Evolutionary conservation across 1,140 invertebrate genomes (phyloP), one percentile per base, ranked within the genome.

Genomic region (Macrostomum lignano): DNA sequence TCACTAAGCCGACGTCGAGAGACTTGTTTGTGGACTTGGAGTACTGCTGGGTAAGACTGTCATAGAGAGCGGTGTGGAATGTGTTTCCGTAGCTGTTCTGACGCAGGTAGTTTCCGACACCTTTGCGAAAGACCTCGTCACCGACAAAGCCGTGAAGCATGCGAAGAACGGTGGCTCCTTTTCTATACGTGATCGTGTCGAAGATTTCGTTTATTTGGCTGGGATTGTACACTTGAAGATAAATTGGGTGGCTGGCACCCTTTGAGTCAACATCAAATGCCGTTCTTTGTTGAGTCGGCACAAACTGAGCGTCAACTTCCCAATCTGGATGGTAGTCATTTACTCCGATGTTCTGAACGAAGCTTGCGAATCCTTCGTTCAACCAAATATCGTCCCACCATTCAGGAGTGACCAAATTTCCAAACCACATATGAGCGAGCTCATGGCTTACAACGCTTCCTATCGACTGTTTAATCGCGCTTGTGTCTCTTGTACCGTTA

Each of bases 161-260:
- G n/a, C n/a, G n/a, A n/a, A n/a, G n/a, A n/a, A n/a, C n/a, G n/a
- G n/a, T n/a, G n/a, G n/a, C n/a, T 39, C 73, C 75, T 69, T 84
- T 84, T 24, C 62, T 67, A 46, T 91, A 91, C 0, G 77, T 84
- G 40, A 91, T 88, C 28, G 67, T 63, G 51, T 93, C 81, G 51
- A 91, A 91, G 35, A 88, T 77, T 51, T 86, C 74, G 39, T 69
- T 72, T 6, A 91, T 82, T 56, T 91, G 77, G 44, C 76, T 72
- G 0, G 78, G 76, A 55, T 82, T 69, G 2, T 65, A 62, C 1
- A 91, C 79, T 39, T 70, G 65, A 1, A 79, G 66, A 1, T 74
- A 79, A 40, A 91, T 76, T 11, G 77, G 77, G 58, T 88, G 82
- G 1, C 79, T 86, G 0, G 74, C 71, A 21, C 72, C 70, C 3